Evolutionary conservation across 2,113 vertebrate genomes (phyloP).

Genomic region (Setophaga coronata): DNA sequence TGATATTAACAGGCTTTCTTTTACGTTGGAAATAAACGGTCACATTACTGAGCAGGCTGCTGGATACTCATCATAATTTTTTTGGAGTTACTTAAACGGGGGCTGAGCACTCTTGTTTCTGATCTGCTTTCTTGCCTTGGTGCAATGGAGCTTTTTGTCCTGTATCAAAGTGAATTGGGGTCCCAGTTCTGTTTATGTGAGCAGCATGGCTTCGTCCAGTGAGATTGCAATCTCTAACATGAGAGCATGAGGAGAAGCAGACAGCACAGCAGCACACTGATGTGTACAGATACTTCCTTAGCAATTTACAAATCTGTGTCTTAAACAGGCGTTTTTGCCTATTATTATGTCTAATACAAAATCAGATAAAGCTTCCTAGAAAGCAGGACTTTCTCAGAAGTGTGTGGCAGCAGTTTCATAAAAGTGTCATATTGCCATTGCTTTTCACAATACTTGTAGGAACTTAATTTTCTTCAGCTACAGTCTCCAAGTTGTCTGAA

Average conservation of each 20-base stretch:
- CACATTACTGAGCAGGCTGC: not conserved
- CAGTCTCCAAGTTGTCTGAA: slow-evolving; percentile 6
- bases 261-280: not conserved
- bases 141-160: not conserved
- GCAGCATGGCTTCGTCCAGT: not conserved
- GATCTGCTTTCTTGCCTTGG: not conserved
- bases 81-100: not conserved
- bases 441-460: not conserved
- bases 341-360: not conserved
- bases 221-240: not conserved
- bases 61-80: not conserved
- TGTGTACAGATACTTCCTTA: not conserved
- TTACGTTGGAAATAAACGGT: slow-evolving; percentile 7
- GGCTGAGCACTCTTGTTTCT: not conserved
- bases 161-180: not conserved
- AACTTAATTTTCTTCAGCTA: slow-evolving; percentile 36
- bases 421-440: not conserved
- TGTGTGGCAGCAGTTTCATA: slow-evolving; percentile 9
- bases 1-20: slow-evolving; percentile 41
- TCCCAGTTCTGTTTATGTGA: not conserved
- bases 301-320: not conserved
- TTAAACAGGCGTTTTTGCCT: not conserved
- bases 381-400: not conserved
- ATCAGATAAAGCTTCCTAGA: slow-evolving; percentile 40
- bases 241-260: not conserved